Evolutionary conservation across 2,888 invertebrate genomes (phyloP).

Genomic region (Lasioglossum zephyrum): DNA sequence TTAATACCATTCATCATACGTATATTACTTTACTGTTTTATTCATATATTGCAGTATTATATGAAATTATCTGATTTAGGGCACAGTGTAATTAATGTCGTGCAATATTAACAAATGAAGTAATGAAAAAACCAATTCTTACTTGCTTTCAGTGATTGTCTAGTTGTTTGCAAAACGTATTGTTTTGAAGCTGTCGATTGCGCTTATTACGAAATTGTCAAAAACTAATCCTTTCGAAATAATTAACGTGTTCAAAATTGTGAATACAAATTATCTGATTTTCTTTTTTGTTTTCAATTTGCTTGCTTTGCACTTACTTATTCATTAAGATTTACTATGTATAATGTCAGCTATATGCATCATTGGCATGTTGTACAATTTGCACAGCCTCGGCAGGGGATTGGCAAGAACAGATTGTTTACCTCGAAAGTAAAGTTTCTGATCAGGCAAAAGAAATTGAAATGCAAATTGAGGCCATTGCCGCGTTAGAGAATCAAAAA

Average conservation of each 20-base stretch:
- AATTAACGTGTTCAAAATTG: not conserved
- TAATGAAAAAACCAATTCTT: not conserved
- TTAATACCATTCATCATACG: not conserved
- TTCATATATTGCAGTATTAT: constrained; percentile 20
- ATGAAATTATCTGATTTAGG: constrained; percentile 13
- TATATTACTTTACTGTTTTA: not conserved
- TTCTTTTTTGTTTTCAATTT: constrained; percentile 33
- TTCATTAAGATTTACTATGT: constrained; percentile 53
- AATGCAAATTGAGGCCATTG: constrained; percentile 86
- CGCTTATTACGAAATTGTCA: constrained; percentile 15
- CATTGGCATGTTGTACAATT: constrained; percentile 78
- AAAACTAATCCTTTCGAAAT: constrained; percentile 15
- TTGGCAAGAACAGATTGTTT: constrained; percentile 79
- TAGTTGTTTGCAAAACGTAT: constrained; percentile 28
- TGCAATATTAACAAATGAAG: constrained; percentile 31
- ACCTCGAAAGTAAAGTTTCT: constrained; percentile 81
- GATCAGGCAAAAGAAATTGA: constrained; percentile 84
- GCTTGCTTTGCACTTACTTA: constrained; percentile 60
- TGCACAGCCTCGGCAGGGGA: constrained; percentile 81
- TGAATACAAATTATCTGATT: constrained; percentile 14
- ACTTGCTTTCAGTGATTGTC: constrained; percentile 30
- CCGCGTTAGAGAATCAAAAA: constrained; percentile 88
- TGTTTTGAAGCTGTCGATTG: constrained; percentile 13
- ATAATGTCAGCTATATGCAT: constrained; percentile 51
- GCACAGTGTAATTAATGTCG: constrained; percentile 22